A percentile compares a stretch with the other conserved stretches of the same genome.
These are phyloP conservation scores for Pseudoatta argentina DNA, from an alignment of 1,140 invertebrate genomes.

Conservation along the genomic window DNA sequence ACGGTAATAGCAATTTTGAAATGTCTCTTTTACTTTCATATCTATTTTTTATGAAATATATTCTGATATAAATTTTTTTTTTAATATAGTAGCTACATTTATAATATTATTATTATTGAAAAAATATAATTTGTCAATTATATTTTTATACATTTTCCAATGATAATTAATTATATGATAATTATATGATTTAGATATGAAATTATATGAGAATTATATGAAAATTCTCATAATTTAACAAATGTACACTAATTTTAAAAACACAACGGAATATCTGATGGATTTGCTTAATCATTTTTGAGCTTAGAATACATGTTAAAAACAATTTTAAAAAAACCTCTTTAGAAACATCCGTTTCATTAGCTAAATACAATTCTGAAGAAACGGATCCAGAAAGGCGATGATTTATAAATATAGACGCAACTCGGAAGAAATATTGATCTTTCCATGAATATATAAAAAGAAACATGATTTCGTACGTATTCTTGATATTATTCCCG, in stretches of 20 bases:
- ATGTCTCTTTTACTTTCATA: background rate
- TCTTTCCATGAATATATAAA: slow-evolving; percentile 45
- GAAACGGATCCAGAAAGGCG: slow-evolving; percentile 2
- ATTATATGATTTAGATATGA: no score
- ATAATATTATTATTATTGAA: background rate
- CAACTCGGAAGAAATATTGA: slow-evolving; percentile 58
- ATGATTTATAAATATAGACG: slow-evolving; percentile 58
- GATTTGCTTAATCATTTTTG: background rate
- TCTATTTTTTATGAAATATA: no score
- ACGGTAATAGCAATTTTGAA: background rate
- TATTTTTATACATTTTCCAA: background rate
- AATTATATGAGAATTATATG: no score
- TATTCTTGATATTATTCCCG: slow-evolving; percentile 27
- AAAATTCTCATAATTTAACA: slow-evolving; percentile 6
- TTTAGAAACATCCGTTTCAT: slow-evolving; percentile 6
- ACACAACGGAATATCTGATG: background rate
- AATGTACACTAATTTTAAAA: background rate
- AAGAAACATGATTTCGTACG: slow-evolving; percentile 36
- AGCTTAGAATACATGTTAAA: background rate
- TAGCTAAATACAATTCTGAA: slow-evolving; percentile 16
- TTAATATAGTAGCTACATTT: slow-evolving; percentile 2
- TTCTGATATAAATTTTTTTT: background rate
- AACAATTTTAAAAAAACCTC: background rate
- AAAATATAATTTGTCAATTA: background rate
- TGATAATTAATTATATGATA: background rate